A percentile compares a stretch with the other conserved stretches of the same genome.
These are phyloP conservation scores for Nemotelus pantherinus DNA, from an alignment of 2,888 invertebrate genomes.

Conservation along the genomic window DNA sequence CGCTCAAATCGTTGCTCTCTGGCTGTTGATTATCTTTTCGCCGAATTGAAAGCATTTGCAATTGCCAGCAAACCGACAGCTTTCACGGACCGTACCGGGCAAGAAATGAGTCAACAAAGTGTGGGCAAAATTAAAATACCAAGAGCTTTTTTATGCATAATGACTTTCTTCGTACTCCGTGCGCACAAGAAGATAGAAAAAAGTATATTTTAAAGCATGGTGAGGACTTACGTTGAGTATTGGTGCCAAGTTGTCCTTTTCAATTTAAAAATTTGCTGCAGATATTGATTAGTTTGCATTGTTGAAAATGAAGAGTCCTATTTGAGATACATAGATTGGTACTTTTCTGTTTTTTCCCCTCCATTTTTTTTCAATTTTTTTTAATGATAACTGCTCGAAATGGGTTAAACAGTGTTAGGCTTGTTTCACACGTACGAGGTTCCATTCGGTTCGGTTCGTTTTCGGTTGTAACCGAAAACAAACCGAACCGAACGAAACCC, in stretches of 20 bases:
- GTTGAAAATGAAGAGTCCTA: too few relatives aligned
- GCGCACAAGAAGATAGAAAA: too few relatives aligned
- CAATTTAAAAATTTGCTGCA: not conserved
- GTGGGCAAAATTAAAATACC: constrained; percentile 24
- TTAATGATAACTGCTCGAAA: too few relatives aligned
- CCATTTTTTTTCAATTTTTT: too few relatives aligned
- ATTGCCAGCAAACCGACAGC: not conserved
- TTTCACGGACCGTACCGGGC: constrained; percentile 19
- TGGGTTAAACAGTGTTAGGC: too few relatives aligned
- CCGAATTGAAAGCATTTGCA: constrained; percentile 12
- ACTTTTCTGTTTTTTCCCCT: too few relatives aligned
- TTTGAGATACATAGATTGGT: too few relatives aligned
- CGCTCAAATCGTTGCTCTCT: not conserved
- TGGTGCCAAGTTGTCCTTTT: not conserved
- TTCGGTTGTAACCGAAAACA: too few relatives aligned
- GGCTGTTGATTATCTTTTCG: constrained; percentile 21
- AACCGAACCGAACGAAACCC: too few relatives aligned
- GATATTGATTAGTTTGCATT: not conserved
- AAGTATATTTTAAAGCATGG: not conserved
- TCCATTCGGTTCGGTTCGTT: too few relatives aligned
- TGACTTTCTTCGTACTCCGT: too few relatives aligned
- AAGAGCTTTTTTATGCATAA: not conserved
- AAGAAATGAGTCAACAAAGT: not conserved
- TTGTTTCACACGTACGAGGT: too few relatives aligned
- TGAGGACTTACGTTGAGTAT: not conserved